These are phyloP conservation scores for Andrena camellia DNA, from an alignment of 2,888 invertebrate genomes.

Conservation along the genomic window DNA sequence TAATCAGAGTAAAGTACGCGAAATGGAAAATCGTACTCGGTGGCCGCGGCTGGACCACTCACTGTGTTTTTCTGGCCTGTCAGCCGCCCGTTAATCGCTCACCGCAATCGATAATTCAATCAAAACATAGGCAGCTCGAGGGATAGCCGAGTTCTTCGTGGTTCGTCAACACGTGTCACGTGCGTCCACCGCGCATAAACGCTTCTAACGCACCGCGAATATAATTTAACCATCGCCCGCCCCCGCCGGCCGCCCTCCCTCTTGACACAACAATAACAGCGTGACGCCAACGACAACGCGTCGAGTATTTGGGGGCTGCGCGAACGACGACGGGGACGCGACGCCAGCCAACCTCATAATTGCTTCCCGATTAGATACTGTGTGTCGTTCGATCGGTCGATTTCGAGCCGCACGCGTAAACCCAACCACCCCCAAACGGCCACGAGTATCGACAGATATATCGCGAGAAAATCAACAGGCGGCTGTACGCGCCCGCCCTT, in stretches of 20 bases:
- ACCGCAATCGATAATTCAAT: conserved; percentile 22
- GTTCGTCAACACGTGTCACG: conserved; percentile 41
- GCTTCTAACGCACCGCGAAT: conserved; percentile 28
- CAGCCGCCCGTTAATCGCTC: conserved; percentile 3
- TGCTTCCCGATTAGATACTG: conserved; percentile 66
- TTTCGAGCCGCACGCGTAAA: conserved; percentile 26
- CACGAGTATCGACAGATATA: conserved; percentile 66
- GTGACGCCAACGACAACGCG: conserved; percentile 9
- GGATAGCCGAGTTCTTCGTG: neutral
- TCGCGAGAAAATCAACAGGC: conserved; percentile 79
- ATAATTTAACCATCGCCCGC: conserved; percentile 36
- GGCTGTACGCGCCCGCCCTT: conserved; percentile 71
- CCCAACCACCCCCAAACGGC: neutral
- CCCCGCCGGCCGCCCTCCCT: too few relatives aligned
- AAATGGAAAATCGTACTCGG: conserved; percentile 13
- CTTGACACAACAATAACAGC: conserved; percentile 35
- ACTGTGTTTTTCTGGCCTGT: neutral
- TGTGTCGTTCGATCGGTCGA: conserved; percentile 54
- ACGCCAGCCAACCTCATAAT: conserved; percentile 57
- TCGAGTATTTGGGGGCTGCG: neutral
- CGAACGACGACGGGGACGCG: neutral
- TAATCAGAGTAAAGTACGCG: conserved; percentile 17
- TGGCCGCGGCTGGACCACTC: neutral
- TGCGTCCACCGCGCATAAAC: conserved; percentile 22
- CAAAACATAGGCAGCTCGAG: conserved; percentile 6